phyloP scores from a whole-genome alignment of 2,888 invertebrate species.

The Hirtodrosophila histrioides region DNA sequence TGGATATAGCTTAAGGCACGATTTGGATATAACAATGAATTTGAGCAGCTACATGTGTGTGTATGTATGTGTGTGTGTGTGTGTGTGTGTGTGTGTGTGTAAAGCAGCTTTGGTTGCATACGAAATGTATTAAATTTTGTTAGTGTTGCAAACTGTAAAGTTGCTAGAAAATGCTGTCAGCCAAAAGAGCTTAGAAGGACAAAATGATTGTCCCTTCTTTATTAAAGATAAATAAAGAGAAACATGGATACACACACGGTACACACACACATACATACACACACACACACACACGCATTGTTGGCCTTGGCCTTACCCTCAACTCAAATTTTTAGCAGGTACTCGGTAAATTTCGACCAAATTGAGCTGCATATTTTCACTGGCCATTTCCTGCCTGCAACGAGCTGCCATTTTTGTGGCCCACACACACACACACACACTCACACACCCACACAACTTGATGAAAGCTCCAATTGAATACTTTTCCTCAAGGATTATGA shows the following conservation, averaged over 20 bases:
- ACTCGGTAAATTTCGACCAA: constrained; percentile 29
- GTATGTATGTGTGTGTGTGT: not conserved
- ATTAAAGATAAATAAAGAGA: constrained; percentile 40
- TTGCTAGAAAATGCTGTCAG: constrained; percentile 24
- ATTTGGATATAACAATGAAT: constrained; percentile 11
- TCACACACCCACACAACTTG: not conserved
- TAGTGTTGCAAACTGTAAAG: constrained; percentile 30
- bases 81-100: constrained; percentile 5
- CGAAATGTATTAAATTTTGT: constrained; percentile 16
- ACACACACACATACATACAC: constrained; percentile 5
- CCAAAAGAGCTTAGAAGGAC: constrained; percentile 7
- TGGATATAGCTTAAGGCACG: constrained; percentile 19
- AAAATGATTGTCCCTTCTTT: constrained; percentile 40
- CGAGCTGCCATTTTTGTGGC: constrained; percentile 33
- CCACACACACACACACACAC: constrained; percentile 9
- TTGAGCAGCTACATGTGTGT: not conserved
- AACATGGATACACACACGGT: constrained; percentile 1
- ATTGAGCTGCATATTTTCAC: constrained; percentile 56
- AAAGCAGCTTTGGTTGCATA: constrained; percentile 17
- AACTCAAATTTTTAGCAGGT: constrained; percentile 7
- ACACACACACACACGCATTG: constrained; percentile 1
- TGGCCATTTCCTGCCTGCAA: constrained; percentile 51
- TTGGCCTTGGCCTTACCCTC: not conserved
- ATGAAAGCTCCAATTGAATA: too few species aligned
- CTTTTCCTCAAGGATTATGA: too few species aligned